phyloP scores from a whole-genome alignment of 2,113 vertebrate genomes.

The Ardeotis arabs region DNA sequence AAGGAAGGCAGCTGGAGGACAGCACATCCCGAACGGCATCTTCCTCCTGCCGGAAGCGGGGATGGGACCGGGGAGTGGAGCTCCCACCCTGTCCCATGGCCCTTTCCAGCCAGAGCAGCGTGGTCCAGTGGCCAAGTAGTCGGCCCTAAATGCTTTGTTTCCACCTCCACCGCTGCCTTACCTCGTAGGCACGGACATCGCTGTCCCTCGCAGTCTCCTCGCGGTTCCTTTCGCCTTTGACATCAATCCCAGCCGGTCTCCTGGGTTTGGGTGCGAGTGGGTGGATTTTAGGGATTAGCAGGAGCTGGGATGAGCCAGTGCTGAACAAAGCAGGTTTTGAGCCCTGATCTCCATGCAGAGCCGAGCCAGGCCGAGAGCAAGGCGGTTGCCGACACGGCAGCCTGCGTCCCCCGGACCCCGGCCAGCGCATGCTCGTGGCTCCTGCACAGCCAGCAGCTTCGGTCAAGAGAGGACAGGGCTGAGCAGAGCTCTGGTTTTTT shows the following conservation, averaged over 20 bases:
- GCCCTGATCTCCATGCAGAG: neutral
- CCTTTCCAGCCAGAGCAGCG: neutral
- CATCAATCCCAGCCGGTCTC: neutral
- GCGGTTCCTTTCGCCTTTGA: neutral
- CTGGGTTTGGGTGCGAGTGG: neutral
- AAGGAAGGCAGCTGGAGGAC: constrained; percentile 12
- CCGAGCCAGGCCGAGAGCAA: neutral
- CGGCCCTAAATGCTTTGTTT: neutral
- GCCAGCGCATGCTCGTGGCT: neutral
- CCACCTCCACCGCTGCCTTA: neutral
- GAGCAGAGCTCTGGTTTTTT: neutral
- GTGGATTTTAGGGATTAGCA: neutral
- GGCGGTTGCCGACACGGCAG: neutral
- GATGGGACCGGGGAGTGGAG: neutral
- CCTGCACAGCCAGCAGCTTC: fast-evolving
- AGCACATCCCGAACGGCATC: neutral
- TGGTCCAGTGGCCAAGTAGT: neutral
- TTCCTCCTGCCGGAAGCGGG: neutral
- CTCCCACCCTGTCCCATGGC: neutral
- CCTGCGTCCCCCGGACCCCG: neutral
- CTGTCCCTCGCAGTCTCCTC: neutral
- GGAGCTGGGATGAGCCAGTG: neutral
- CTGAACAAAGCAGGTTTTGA: neutral
- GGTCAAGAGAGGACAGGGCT: neutral
- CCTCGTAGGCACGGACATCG: fast-evolving